Conservation (phyloP, 1,140 invertebrate species). For the Periplaneta americana region DNA sequence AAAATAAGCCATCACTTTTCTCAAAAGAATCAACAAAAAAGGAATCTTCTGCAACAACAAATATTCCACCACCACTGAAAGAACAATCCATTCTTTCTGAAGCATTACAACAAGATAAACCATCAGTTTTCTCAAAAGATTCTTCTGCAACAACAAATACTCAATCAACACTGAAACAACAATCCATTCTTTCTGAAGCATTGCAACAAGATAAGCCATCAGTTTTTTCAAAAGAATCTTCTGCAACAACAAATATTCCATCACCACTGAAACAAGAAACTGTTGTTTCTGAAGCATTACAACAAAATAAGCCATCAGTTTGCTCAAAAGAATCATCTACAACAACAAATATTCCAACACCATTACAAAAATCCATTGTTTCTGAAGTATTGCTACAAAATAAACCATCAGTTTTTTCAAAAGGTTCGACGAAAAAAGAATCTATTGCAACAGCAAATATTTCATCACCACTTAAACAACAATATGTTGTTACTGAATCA, state of each 20-base stretch:
- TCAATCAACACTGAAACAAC: not conserved
- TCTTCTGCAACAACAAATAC: not conserved
- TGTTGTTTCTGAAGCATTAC: not conserved
- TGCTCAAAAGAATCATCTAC: not conserved
- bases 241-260: no score
- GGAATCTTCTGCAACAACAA: not conserved
- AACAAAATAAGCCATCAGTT: not conserved
- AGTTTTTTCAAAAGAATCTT: not conserved
- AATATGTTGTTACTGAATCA: no score
- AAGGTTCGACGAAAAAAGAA: not conserved
- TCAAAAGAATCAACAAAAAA: no score
- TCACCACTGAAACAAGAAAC: no score
- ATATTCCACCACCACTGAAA: no score
- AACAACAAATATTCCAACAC: no score
- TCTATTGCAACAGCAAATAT: not conserved
- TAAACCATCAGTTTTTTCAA: no score
- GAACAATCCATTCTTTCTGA: not conserved
- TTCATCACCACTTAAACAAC: no score
- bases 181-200: not conserved
- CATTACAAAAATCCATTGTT: not conserved
- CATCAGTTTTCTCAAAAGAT: not conserved
- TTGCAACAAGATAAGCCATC: not conserved
- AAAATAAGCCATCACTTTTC: no score
- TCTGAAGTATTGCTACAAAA: no score
- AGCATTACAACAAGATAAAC: not conserved